phyloP scores from a whole-genome alignment of 2,113 vertebrate species.

The Parus major region DNA sequence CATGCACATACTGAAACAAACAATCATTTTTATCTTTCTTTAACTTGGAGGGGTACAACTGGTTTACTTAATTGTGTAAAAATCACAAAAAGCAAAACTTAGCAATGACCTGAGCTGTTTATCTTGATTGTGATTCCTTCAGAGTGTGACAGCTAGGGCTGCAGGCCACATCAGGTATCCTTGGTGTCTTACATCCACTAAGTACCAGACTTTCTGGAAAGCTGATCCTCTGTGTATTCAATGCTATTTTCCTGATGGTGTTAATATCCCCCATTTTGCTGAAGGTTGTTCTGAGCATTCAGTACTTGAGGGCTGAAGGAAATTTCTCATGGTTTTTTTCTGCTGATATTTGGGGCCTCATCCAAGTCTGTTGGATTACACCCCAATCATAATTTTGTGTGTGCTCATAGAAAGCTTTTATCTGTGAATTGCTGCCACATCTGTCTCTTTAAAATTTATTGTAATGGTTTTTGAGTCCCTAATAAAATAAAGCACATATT shows the following conservation, averaged over 20 bases:
- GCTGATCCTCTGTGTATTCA: neutral
- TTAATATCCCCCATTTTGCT: neutral
- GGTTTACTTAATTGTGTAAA: neutral
- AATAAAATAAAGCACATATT: conserved; percentile 20
- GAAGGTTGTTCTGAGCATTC: neutral
- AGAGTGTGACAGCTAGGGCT: neutral
- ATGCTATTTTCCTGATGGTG: neutral
- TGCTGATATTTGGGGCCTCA: neutral
- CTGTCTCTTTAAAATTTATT: conserved; percentile 26
- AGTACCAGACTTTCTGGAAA: neutral
- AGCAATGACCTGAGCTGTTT: neutral
- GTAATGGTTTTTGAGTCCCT: neutral
- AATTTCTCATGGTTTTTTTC: neutral
- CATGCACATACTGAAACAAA: neutral
- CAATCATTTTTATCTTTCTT: neutral
- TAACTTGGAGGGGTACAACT: neutral
- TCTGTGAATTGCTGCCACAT: conserved; percentile 12
- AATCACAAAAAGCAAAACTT: neutral
- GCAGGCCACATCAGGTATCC: neutral
- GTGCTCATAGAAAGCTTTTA: neutral
- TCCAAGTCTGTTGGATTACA: conserved; percentile 7
- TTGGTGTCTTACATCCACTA: neutral
- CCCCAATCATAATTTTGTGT: neutral
- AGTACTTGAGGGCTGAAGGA: neutral
- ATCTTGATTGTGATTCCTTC: neutral